Evolutionary conservation across 2,888 invertebrate species (phyloP).

Genomic region (Prosapia bicincta): DNA sequence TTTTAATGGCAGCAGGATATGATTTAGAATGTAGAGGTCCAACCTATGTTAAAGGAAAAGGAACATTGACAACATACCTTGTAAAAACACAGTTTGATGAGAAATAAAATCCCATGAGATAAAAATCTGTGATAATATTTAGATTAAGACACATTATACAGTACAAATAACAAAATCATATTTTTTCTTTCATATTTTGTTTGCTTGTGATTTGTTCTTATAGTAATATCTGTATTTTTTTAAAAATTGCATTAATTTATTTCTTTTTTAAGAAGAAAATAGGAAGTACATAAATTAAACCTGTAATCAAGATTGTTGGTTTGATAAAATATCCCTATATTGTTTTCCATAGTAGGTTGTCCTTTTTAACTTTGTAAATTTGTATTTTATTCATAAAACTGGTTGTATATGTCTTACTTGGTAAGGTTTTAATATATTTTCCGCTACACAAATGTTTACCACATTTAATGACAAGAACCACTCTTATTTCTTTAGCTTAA

Average conservation of each 20-base stretch:
- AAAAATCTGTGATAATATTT: not conserved
- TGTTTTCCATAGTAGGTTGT: no score
- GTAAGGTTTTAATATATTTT: no score
- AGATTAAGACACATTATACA: not conserved
- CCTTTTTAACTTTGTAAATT: no score
- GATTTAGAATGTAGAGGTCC: constrained; percentile 87
- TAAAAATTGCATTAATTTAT: not conserved
- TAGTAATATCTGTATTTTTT: not conserved
- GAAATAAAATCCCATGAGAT: constrained; percentile 42
- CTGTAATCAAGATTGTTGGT: no score
- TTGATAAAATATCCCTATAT: no score
- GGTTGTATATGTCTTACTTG: no score
- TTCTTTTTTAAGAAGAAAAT: no score
- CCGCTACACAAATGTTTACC: no score
- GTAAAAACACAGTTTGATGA: constrained; percentile 80
- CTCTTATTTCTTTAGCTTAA: no score
- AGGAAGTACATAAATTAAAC: no score
- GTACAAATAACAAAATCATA: not conserved
- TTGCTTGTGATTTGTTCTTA: not conserved
- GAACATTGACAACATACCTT: constrained; percentile 84
- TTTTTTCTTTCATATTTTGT: not conserved
- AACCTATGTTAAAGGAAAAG: constrained; percentile 93
- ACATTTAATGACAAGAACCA: no score
- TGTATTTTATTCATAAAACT: no score
- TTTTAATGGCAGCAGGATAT: constrained; percentile 82